Evolutionary conservation across 2,797 vertebrate genomes (phyloP).

Genomic region (Syngnathus rostellatus): DNA sequence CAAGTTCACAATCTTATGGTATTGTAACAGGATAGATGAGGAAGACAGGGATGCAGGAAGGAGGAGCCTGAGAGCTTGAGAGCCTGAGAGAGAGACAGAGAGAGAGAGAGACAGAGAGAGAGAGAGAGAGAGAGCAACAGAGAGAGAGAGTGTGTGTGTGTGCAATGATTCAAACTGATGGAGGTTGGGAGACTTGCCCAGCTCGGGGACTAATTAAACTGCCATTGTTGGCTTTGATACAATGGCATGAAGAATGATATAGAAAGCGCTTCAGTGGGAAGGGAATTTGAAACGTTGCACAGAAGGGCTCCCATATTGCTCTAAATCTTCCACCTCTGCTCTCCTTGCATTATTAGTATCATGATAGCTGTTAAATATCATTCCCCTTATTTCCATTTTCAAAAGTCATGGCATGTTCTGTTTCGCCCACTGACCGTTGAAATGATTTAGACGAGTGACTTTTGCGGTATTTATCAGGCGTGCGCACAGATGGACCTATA

Average conservation of each 20-base stretch:
- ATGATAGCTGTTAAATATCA: conserved; percentile 13
- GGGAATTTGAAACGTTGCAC: conserved; percentile 16
- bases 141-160: conserved; percentile 27
- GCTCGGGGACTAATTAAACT: conserved; percentile 53
- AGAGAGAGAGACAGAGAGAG: conserved; percentile 11
- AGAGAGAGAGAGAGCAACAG: conserved; percentile 15
- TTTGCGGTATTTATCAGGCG: not conserved
- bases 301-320: conserved; percentile 11
- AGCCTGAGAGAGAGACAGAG: not conserved
- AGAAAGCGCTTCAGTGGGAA: conserved; percentile 27
- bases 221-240: conserved; percentile 39
- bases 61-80: conserved; percentile 11
- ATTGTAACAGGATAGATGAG: conserved; percentile 38
- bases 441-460: not conserved
- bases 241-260: conserved; percentile 26
- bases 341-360: conserved; percentile 11
- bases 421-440: not conserved
- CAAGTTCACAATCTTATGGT: conserved; percentile 39
- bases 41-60: conserved; percentile 20
- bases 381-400: conserved; percentile 10
- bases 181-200: conserved; percentile 27
- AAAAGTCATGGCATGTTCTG: not conserved
- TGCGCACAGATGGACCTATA: not conserved
- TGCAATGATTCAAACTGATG: conserved; percentile 16
- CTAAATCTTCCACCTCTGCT: conserved; percentile 11